Evolutionary conservation across 2,797 vertebrate species (phyloP).

Genomic region (Sebastes itinus): DNA sequence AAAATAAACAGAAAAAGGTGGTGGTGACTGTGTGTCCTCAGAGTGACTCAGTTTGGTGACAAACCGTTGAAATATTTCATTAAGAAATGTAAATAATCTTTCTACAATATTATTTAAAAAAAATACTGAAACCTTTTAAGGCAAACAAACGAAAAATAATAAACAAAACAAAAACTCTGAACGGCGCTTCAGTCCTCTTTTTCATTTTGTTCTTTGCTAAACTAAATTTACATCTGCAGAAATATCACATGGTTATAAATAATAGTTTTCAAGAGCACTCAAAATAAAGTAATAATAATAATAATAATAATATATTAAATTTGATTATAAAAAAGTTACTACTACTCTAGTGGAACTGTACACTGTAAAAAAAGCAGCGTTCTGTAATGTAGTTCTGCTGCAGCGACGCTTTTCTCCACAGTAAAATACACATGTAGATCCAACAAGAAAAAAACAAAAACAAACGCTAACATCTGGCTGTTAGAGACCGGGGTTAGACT

Average conservation of each 20-base stretch:
- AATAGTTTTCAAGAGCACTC: slow-evolving; percentile 84
- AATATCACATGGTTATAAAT: slow-evolving; percentile 86
- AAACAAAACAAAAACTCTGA: not conserved
- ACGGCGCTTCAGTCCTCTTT: slow-evolving; percentile 34
- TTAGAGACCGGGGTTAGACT: not conserved
- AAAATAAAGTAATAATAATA: slow-evolving; percentile 72
- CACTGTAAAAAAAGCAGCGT: slow-evolving; percentile 84
- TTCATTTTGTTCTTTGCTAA: slow-evolving; percentile 68
- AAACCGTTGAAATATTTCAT: not conserved
- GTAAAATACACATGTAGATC: slow-evolving; percentile 30
- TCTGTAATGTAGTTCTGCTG: slow-evolving; percentile 61
- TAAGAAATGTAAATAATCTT: slow-evolving; percentile 25
- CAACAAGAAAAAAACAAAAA: not conserved
- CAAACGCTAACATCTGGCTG: not conserved
- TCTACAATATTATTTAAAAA: slow-evolving; percentile 10
- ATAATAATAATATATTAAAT: slow-evolving; percentile 90
- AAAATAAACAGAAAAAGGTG: not conserved
- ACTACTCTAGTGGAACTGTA: slow-evolving; percentile 83
- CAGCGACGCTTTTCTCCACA: slow-evolving; percentile 51
- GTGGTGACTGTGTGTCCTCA: slow-evolving; percentile 39
- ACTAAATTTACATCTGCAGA: slow-evolving; percentile 80
- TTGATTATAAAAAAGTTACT: slow-evolving; percentile 88
- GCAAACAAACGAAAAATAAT: slow-evolving; percentile 30
- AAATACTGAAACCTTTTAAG: slow-evolving; percentile 44
- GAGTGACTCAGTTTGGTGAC: not conserved